Evolutionary conservation across 1,140 invertebrate genomes (phyloP).

Genomic region (Papilio machaon): DNA sequence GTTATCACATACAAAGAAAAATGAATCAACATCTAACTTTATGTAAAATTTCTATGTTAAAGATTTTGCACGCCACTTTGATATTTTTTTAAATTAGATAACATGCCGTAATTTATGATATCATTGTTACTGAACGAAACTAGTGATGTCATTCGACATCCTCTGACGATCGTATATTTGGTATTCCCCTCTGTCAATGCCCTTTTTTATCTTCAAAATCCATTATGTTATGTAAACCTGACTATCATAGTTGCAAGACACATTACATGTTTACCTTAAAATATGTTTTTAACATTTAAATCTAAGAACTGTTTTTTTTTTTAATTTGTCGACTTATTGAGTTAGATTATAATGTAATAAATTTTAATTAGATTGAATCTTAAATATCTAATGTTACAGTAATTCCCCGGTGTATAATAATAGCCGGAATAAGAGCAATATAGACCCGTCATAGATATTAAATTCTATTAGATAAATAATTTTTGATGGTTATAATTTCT

Average conservation of each 20-base stretch:
- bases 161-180: neutral
- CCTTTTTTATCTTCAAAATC: neutral
- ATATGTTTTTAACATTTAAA: neutral
- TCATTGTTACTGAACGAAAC: neutral
- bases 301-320: too few relatives aligned
- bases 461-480: too few relatives aligned
- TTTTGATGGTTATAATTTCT: neutral
- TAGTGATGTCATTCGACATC: neutral
- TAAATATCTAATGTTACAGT: too few relatives aligned
- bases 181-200: neutral
- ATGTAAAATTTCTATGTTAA: too few relatives aligned
- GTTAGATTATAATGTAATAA: too few relatives aligned
- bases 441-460: too few relatives aligned
- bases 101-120: neutral
- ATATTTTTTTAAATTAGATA: neutral
- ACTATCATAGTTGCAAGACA: neutral
- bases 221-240: neutral
- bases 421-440: too few relatives aligned
- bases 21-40: too few relatives aligned
- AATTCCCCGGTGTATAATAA: too few relatives aligned
- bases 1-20: too few relatives aligned
- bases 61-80: neutral
- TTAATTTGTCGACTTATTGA: too few relatives aligned
- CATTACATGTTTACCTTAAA: slow-evolving; percentile 15
- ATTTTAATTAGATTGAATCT: too few relatives aligned